phyloP scores from a whole-genome alignment of 2,888 invertebrate genomes.

The Ptychoptera contaminata region DNA sequence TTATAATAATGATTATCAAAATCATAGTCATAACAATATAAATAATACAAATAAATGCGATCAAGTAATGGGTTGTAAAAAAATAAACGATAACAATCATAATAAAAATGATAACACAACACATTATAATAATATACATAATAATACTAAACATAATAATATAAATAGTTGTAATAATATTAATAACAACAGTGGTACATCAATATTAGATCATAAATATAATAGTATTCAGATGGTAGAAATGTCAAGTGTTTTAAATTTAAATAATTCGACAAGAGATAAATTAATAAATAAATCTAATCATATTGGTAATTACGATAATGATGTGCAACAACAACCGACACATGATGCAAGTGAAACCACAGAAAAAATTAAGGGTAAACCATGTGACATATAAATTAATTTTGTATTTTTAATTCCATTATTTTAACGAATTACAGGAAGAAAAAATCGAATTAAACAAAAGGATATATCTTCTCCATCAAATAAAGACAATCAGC shows the following conservation, averaged over 20 bases:
- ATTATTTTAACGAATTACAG: neutral
- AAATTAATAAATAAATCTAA: slow-evolving; percentile 11
- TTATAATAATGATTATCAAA: slow-evolving; percentile 1
- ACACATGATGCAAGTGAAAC: neutral
- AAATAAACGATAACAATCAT: no score
- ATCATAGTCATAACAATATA: no score
- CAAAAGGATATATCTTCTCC: slow-evolving; percentile 19
- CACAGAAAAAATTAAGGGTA: slow-evolving; percentile 19
- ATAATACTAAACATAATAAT: neutral
- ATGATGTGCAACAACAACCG: slow-evolving; percentile 15
- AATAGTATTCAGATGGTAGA: neutral
- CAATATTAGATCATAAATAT: neutral
- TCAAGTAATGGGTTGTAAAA: no score
- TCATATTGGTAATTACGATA: slow-evolving; percentile 24
- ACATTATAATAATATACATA: slow-evolving; percentile 1
- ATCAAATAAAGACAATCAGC: slow-evolving; percentile 27
- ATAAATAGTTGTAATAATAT: neutral
- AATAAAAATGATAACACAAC: neutral
- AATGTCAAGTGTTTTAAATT: neutral
- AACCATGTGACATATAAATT: neutral
- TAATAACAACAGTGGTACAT: neutral
- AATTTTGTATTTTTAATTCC: neutral
- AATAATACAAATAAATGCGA: no score
- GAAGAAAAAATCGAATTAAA: slow-evolving; percentile 25
- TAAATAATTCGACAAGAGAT: neutral